Percentiles rank a stretch among this genome's conserved stretches.
Evolutionary conservation across 1,140 invertebrate species (phyloP).

Genomic region (Achatina immaculata): DNA sequence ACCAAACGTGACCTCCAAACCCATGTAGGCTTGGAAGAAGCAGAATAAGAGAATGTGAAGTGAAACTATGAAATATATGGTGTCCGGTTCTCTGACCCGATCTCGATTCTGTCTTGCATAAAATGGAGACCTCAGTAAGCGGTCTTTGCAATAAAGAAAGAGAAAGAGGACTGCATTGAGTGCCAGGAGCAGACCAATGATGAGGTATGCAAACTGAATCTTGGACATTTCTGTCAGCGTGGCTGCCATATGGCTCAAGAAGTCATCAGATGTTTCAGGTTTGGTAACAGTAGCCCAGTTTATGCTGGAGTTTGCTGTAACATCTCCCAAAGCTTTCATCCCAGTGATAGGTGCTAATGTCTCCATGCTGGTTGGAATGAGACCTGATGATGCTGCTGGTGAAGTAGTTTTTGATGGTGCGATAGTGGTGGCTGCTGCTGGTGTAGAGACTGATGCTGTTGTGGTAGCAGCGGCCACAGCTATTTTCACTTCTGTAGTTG

Average conservation of each 20-base stretch:
- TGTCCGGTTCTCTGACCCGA: not conserved
- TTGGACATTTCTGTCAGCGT: constrained; percentile 66
- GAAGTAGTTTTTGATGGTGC: not conserved
- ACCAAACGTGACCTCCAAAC: constrained; percentile 73
- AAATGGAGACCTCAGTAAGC: constrained; percentile 18
- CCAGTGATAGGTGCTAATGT: constrained; percentile 27
- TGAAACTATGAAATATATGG: constrained; percentile 47
- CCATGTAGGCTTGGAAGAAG: constrained; percentile 72
- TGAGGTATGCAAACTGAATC: constrained; percentile 72
- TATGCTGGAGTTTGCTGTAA: constrained; percentile 27
- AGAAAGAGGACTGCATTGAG: constrained; percentile 70
- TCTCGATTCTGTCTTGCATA: constrained; percentile 21
- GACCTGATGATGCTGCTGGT: not conserved
- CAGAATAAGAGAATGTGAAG: constrained; percentile 69
- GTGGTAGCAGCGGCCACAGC: not conserved
- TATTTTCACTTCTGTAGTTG: no score
- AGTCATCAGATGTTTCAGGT: constrained; percentile 42
- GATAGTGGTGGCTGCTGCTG: not conserved
- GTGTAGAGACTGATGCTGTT: not conserved
- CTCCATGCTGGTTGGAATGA: constrained; percentile 37
- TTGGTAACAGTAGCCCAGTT: constrained; percentile 29
- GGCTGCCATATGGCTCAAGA: constrained; percentile 40
- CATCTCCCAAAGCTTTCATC: constrained; percentile 8
- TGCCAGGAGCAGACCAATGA: constrained; percentile 70
- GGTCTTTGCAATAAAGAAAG: constrained; percentile 67